phyloP scores from a whole-genome alignment of 2,888 invertebrate genomes.

The Ochropleura leucogaster region DNA sequence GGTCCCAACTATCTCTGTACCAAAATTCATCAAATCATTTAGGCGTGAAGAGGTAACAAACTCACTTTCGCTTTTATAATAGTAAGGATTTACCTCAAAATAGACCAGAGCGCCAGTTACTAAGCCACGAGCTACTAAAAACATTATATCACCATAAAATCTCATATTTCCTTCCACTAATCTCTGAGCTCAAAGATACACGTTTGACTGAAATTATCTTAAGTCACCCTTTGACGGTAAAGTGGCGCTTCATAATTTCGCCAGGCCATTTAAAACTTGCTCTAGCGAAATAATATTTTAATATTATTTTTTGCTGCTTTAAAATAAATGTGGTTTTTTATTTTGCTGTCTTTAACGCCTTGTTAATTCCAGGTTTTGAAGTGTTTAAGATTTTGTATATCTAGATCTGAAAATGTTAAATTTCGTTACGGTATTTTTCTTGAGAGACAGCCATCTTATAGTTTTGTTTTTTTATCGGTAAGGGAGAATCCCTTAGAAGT shows the following conservation, averaged over 20 bases:
- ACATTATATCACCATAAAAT: slow-evolving; percentile 7
- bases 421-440: background rate
- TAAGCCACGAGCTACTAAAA: background rate
- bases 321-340: slow-evolving; percentile 56
- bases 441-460: background rate
- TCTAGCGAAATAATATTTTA: slow-evolving; percentile 69
- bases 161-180: slow-evolving; percentile 46
- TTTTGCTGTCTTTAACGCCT: slow-evolving; percentile 36
- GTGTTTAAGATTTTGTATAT: background rate
- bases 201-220: slow-evolving; percentile 56
- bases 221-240: slow-evolving; percentile 55
- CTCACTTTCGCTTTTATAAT: no score
- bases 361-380: slow-evolving; percentile 9
- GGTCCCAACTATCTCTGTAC: no score
- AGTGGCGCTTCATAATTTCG: slow-evolving; percentile 64
- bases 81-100: no score
- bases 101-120: no score
- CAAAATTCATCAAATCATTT: no score
- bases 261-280: slow-evolving; percentile 73
- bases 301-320: slow-evolving; percentile 59
- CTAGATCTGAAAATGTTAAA: background rate
- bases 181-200: slow-evolving; percentile 45
- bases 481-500: no score
- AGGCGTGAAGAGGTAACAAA: no score
- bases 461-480: no score